These are phyloP conservation scores for Escarpia spicata DNA, from an alignment of 2,888 invertebrate genomes.

Conservation along the genomic window DNA sequence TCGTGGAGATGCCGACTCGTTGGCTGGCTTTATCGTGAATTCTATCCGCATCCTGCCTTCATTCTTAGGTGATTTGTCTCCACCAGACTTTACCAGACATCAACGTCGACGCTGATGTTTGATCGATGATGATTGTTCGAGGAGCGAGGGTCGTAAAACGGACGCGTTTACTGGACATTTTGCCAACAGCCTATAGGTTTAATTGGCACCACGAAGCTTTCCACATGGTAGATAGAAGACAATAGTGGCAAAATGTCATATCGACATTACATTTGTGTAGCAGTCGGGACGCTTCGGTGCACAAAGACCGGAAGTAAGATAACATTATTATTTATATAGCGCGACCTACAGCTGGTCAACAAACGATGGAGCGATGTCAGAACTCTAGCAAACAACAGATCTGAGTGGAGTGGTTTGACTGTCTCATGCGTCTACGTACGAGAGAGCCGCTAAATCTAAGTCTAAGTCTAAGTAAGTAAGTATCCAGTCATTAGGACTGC, in stretches of 20 bases:
- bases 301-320: not conserved
- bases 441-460: too few relatives aligned
- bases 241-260: not conserved
- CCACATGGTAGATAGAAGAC: not conserved
- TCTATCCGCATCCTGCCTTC: not conserved
- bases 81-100: not conserved
- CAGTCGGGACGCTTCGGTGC: not conserved
- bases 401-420: too few relatives aligned
- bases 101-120: not conserved
- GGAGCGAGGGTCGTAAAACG: not conserved
- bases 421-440: too few relatives aligned
- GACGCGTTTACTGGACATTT: not conserved
- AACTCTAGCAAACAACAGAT: too few relatives aligned
- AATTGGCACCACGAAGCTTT: not conserved
- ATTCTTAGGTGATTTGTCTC: not conserved
- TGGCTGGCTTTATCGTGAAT: not conserved
- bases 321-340: not conserved
- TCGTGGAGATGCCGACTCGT: not conserved
- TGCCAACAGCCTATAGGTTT: not conserved
- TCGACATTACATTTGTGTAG: not conserved
- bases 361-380: too few relatives aligned
- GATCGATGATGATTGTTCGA: slow-evolving; percentile 12
- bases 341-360: not conserved
- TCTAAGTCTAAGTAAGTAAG: too few relatives aligned
- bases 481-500: too few relatives aligned